Conservation (phyloP, 1,140 invertebrate genomes). For the Sycobia sp. region DNA sequence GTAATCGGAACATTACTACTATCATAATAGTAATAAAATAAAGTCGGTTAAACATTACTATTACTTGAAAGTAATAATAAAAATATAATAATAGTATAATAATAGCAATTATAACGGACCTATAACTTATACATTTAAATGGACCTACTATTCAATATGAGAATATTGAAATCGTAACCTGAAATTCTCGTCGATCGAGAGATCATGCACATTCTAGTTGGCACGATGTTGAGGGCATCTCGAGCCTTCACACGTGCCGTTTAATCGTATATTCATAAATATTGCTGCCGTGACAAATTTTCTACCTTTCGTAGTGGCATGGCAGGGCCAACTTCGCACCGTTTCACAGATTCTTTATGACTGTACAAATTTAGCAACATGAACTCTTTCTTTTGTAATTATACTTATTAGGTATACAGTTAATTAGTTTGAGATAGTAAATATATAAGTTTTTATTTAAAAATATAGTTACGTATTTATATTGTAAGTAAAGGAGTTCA, state of each 20-base stretch:
- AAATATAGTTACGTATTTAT: too few relatives aligned
- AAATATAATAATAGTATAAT: too few relatives aligned
- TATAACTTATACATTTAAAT: conserved; percentile 33
- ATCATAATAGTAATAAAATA: too few relatives aligned
- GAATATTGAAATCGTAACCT: conserved; percentile 18
- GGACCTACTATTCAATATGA: conserved; percentile 18
- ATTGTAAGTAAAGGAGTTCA: too few relatives aligned
- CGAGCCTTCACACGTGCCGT: not conserved
- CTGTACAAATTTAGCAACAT: too few relatives aligned
- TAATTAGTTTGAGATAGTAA: too few relatives aligned
- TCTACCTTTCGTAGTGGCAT: conserved; percentile 44
- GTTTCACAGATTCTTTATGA: not conserved
- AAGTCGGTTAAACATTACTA: too few relatives aligned
- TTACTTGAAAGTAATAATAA: too few relatives aligned
- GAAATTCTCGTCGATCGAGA: conserved; percentile 49
- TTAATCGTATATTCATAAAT: conserved; percentile 19
- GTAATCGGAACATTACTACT: conserved; percentile 44
- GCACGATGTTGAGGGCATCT: not conserved
- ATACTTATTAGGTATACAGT: too few relatives aligned
- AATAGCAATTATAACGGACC: conserved; percentile 37
- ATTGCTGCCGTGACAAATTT: conserved; percentile 56
- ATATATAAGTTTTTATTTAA: too few relatives aligned
- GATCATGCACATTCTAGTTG: conserved; percentile 37
- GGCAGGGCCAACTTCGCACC: conserved; percentile 42
- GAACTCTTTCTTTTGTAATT: too few relatives aligned